Percentiles rank a stretch among this genome's conserved stretches.
Evolutionary conservation across 1,140 invertebrate genomes (phyloP).

Genomic region (Drosophila obscura): DNA sequence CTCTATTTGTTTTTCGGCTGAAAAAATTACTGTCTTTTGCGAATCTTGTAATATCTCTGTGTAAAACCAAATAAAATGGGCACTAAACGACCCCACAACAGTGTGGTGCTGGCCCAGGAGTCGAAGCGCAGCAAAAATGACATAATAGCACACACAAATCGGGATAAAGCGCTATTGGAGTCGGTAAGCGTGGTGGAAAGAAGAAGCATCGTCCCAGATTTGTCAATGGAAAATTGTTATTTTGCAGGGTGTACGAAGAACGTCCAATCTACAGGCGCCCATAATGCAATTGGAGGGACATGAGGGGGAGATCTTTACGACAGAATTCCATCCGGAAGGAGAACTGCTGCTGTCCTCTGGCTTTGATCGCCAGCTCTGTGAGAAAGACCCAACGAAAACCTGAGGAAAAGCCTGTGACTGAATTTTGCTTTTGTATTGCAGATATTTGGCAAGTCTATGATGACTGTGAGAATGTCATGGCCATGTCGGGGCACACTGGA

Average conservation of each 20-base stretch:
- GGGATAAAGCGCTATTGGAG: conserved; percentile 80
- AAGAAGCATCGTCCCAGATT: conserved; percentile 19
- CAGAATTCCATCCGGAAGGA: conserved; percentile 98
- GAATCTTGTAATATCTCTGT: conserved; percentile 5
- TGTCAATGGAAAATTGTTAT: background rate
- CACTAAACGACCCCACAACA: conserved; percentile 83
- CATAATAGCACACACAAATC: conserved; percentile 83
- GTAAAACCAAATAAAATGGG: conserved; percentile 45
- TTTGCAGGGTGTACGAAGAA: conserved; percentile 87
- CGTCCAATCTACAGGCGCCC: conserved; percentile 94
- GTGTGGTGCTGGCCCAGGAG: conserved; percentile 86
- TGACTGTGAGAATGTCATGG: conserved; percentile 98
- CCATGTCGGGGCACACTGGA: conserved; percentile 97
- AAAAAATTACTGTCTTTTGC: background rate
- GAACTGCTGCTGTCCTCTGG: conserved; percentile 96
- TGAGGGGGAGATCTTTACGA: conserved; percentile 96
- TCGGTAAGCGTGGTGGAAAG: conserved; percentile 60
- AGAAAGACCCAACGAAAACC: conserved; percentile 82
- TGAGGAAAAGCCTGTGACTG: background rate
- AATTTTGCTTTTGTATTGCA: conserved; percentile 84
- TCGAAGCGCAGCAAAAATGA: conserved; percentile 88
- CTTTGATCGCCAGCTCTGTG: conserved; percentile 98
- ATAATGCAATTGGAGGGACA: conserved; percentile 99
- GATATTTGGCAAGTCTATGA: conserved; percentile 99
- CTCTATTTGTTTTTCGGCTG: conserved; percentile 36